Evolutionary conservation across 2,113 vertebrate species (phyloP).

Genomic region (Cromileptes altivelis): DNA sequence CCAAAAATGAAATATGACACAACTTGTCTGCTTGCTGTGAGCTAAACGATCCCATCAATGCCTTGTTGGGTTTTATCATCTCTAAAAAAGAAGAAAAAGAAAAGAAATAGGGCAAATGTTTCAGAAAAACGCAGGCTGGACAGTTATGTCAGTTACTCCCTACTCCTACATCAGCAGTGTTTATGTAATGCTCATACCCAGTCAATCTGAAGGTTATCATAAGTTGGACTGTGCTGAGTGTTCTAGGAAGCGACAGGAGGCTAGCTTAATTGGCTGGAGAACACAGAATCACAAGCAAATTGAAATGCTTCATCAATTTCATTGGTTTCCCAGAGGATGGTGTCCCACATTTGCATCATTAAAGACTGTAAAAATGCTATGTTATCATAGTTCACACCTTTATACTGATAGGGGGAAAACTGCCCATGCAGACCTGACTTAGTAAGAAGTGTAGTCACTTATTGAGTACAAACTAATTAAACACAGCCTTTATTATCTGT

Average conservation of each 20-base stretch:
- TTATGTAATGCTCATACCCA: constrained; percentile 41
- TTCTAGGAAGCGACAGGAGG: constrained; percentile 52
- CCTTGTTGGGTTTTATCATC: constrained; percentile 25
- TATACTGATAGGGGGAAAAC: neutral
- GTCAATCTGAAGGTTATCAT: constrained; percentile 48
- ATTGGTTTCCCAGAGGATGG: constrained; percentile 50
- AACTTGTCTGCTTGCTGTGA: constrained; percentile 13
- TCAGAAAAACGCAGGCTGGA: neutral
- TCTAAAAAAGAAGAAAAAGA: neutral
- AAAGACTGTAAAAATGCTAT: constrained; percentile 47
- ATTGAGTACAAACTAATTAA: neutral
- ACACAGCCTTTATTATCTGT: neutral
- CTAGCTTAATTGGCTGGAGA: constrained; percentile 67
- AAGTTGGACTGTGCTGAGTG: constrained; percentile 42
- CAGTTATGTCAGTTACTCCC: constrained; percentile 24
- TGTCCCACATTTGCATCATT: constrained; percentile 63
- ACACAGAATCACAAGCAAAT: constrained; percentile 52
- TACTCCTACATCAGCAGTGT: constrained; percentile 47
- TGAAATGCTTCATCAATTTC: constrained; percentile 59
- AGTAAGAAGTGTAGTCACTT: neutral
- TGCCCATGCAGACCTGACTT: constrained; percentile 1
- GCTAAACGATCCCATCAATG: constrained; percentile 30
- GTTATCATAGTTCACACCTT: constrained; percentile 52
- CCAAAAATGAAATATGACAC: constrained; percentile 23
- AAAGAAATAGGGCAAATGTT: neutral